Evolutionary conservation across 2,888 invertebrate species (phyloP), one percentile per base, ranked within the genome.

Genomic region (Meiosimyza platycephala): DNA sequence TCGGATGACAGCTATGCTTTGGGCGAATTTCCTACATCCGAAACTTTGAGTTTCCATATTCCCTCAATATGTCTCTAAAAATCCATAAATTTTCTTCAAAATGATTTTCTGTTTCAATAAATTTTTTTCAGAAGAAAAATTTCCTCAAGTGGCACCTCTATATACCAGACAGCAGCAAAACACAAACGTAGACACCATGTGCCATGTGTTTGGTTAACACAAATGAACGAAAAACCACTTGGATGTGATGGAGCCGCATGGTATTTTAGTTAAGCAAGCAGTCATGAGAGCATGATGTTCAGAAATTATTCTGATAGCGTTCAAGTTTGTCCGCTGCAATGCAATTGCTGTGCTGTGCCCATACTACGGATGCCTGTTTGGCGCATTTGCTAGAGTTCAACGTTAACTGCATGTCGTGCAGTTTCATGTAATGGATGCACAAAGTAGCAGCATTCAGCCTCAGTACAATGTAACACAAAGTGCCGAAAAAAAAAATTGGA

Each of bases 201-300:
- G 13, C 55, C n/a, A 40, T 9, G 33, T 40, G 54, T 48, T 18
- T 57, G 55, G 40, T 47, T 40, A 54, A 40, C 54, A 57, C 67
- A 67, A 22, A 57, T 55, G 47, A 48, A 50, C 22, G 9, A n/a
- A 57, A 60, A 60, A 60, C 59, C 28, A 22, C 59, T n/a, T 59
- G 6, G 11, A 59, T 7, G 60, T 28, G 60, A 15, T 28, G 22
- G 60, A 28, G 28, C 60, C n/a, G 16, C 55, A 9, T 55, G 55
- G 22, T 18, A n/a, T 52, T 13, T 52, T 55, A 18, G 55, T 55
- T 55, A 6, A 62, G 16, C 62, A n/a, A 63, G 57, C 48, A 63
- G 16, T 63, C 63, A 63, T 52, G 52, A 66, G 13, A 66, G 13
- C 54, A 66, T 47, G 66, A 33, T 66, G 47, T 18, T 67, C 57